Percentiles rank a stretch among this genome's conserved stretches.
Conservation (phyloP, 2,797 vertebrate genomes). For the Enoplosus armatus region DNA sequence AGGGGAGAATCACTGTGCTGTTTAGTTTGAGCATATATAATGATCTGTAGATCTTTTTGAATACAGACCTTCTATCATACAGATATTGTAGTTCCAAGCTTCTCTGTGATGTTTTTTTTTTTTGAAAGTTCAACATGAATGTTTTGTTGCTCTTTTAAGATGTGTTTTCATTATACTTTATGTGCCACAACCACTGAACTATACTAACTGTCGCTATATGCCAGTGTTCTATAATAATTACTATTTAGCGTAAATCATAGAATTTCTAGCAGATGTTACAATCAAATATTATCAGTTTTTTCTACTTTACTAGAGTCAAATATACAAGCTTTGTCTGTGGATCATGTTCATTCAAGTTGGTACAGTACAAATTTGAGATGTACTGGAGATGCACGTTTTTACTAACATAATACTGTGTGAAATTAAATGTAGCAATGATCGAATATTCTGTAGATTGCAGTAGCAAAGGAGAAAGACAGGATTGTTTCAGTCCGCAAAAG, state of each 20-base stretch:
- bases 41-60: not conserved
- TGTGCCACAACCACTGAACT: not conserved
- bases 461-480: not conserved
- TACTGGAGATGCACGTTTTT: not conserved
- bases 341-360: not conserved
- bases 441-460: not conserved
- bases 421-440: not conserved
- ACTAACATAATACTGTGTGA: not conserved
- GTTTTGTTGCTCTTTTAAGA: not conserved
- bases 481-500: not conserved
- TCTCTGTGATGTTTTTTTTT: not conserved
- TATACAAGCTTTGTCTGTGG: rapidly evolving
- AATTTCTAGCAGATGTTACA: too few relatives aligned
- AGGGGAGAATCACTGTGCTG: not conserved
- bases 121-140: not conserved
- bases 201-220: not conserved
- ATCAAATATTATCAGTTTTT: not conserved
- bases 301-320: not conserved
- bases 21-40: not conserved
- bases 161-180: not conserved
- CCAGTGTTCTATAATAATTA: too few relatives aligned
- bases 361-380: not conserved
- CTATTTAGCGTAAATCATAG: too few relatives aligned
- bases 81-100: not conserved
- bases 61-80: not conserved